Conservation (phyloP, 2,113 vertebrate genomes). For the Ascaphus truei region DNA sequence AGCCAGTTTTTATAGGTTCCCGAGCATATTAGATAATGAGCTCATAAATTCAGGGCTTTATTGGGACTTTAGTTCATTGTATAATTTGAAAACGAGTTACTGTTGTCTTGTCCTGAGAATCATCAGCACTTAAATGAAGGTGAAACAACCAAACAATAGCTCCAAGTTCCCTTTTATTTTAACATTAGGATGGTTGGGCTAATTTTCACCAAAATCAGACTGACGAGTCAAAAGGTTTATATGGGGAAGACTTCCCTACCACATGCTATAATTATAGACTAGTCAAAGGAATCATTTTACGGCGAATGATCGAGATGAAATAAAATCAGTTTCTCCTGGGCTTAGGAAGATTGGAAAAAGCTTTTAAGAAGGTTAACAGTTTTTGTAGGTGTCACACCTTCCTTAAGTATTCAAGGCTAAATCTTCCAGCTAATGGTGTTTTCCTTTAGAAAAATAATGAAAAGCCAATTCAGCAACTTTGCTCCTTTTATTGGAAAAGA, state of each 20-base stretch:
- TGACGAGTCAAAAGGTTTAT: slow-evolving; percentile 14
- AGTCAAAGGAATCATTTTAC: slow-evolving; percentile 36
- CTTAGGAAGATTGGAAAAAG: slow-evolving; percentile 7
- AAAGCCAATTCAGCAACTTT: slow-evolving; percentile 19
- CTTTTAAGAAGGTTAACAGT: slow-evolving; percentile 21
- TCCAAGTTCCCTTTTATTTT: slow-evolving; percentile 6
- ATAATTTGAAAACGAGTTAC: not conserved
- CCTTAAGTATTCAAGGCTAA: slow-evolving; percentile 35
- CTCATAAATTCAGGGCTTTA: too few relatives aligned
- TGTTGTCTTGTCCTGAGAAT: too few relatives aligned
- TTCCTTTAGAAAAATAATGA: slow-evolving; percentile 35
- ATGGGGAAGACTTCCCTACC: not conserved
- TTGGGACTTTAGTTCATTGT: not conserved
- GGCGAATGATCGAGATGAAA: slow-evolving; percentile 15
- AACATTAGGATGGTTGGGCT: slow-evolving; percentile 2
- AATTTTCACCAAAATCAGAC: not conserved
- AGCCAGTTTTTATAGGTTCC: too few relatives aligned
- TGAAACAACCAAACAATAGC: not conserved
- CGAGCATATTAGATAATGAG: too few relatives aligned
- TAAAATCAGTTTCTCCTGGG: slow-evolving; percentile 28
- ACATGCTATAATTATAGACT: slow-evolving; percentile 23
- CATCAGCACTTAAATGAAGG: not conserved
- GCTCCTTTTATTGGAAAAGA: not conserved
- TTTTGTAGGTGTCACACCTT: slow-evolving; percentile 11
- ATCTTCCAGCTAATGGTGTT: slow-evolving; percentile 28